Evolutionary conservation across 2,113 vertebrate species (phyloP), one percentile per base, ranked within the genome.

Genomic region (Tyrannus savana): DNA sequence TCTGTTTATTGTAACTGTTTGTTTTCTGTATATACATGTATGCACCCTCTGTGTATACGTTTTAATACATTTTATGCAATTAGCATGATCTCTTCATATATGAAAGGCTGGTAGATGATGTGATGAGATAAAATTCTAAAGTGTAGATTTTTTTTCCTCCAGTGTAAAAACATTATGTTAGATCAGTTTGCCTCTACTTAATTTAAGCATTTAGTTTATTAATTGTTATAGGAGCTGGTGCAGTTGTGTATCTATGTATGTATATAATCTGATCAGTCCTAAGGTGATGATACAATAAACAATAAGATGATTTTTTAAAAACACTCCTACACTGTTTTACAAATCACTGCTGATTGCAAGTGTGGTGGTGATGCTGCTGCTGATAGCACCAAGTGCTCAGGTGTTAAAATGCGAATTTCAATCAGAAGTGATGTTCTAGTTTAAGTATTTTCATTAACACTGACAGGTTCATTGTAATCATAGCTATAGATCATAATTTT

Each of bases 31-130:
- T 95, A 96, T 96, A 96, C 97, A 71, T 98, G 97, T 98, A 98
- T 98, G 97, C 98, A 98, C 97, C 96, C 94, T 97, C 89, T 95
- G 97, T 98, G 96, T 98, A 98, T 98, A 97, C 98, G 93, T 98
- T 98, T 97, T 96, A 95, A 84, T 92, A 42, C 41, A 42, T 42
- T 98, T 97, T 93, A 96, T 95, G 90, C 90, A 95, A 93, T 88
- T 94, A 96, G 73, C 92, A 81, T 96, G 88, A 91, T 89, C 93
- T 90, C 89, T 82, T 95, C 86, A 95, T 95, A 95, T 94, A 93
- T 96, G 87, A 89, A 96, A 95, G 88, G 89, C 94, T 89, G 66
- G 68, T 96, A 96, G 96, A 96, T 93, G 55, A 95, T 90, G 79
- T 97, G 94, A 95, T 90, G 94, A 49, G 91, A 95, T 93, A 67